Evolutionary conservation across 2,888 invertebrate species (phyloP), one percentile per base, ranked within the genome.

Genomic region (Carpatolechia fugitivella): DNA sequence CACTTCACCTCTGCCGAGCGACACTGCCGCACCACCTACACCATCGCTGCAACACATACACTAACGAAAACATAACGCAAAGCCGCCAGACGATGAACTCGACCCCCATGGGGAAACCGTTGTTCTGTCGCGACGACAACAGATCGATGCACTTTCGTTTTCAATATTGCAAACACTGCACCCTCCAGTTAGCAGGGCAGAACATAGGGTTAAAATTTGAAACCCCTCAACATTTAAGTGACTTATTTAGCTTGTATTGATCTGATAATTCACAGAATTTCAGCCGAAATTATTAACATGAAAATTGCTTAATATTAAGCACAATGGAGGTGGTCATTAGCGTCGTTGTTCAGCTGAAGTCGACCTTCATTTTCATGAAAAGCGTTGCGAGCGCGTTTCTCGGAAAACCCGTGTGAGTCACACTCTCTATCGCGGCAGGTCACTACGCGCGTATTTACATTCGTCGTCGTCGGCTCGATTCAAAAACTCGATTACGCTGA

Each of bases 351-450:
- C 65, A 68, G 66, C 61, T 71, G 72, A 58, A 72, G 69, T 61
- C 81, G 82, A 82, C 83, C 85, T 87, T 84, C 81, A 70, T 84
- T 85, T 85, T 88, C 85, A 82, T 74, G 87, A 88, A 90, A 89
- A 90, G 74, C 76, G 74, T 71, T 76, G 74, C 72, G 74, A 72
- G 78, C 67, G 74, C 65, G 64, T 72, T 88, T 90, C 90, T 87
- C 76, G 90, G 90, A 89, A 90, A 89, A 89, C 87, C 90, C 90
- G 86, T 66, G 75, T 89, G 90, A 90, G 66, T 90, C 89, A 88
- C 72, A 74, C 78, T 80, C 82, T 83, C 80, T 82, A 82, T 76
- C 81, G 81, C 80, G 76, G 84, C 83, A 83, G 86, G 84, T 85
- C 84, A 82, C 85, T 78, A 80, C 63, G 74, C 76, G 82, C 77